A percentile compares a stretch with the other conserved stretches of the same genome.
Conservation (phyloP, 1,140 invertebrate genomes). For the Brachionus rotundiformis region DNA sequence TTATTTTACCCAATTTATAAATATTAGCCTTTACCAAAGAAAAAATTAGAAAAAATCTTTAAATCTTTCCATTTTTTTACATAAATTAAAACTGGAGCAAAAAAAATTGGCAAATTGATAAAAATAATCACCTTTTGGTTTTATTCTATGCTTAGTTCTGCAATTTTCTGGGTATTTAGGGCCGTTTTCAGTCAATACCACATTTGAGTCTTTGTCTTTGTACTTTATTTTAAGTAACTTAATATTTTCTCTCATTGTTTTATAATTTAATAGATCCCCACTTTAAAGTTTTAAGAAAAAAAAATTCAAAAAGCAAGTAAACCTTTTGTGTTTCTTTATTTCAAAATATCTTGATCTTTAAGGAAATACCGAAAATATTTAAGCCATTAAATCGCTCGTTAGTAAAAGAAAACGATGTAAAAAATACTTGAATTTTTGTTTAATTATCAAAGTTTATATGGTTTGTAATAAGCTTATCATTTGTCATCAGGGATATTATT, state of each 20-base stretch:
- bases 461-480: slow-evolving; percentile 46
- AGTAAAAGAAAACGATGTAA: neutral
- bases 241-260: slow-evolving; percentile 24
- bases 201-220: slow-evolving; percentile 29
- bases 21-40: too few relatives aligned
- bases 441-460: slow-evolving; percentile 20
- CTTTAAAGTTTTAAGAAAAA: neutral
- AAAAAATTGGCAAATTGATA: neutral
- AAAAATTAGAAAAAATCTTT: too few relatives aligned
- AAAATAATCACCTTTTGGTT: slow-evolving; percentile 28
- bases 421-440: slow-evolving; percentile 15
- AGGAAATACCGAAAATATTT: slow-evolving; percentile 1
- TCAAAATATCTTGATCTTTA: slow-evolving; percentile 31
- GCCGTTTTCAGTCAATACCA: neutral
- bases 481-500: slow-evolving; percentile 26
- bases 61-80: too few relatives aligned
- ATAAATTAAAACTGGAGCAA: neutral
- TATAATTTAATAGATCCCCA: slow-evolving; percentile 5
- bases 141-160: slow-evolving; percentile 31
- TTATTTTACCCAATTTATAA: too few relatives aligned
- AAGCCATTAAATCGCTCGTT: slow-evolving; percentile 34
- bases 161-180: neutral
- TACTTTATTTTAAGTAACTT: slow-evolving; percentile 32
- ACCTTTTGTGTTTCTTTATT: slow-evolving; percentile 14
- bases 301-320: slow-evolving; percentile 30